Percentiles rank a stretch among this genome's conserved stretches.
These are phyloP conservation scores for Hypselothyrea guttata DNA, from an alignment of 2,888 invertebrate species.

Conservation along the genomic window DNA sequence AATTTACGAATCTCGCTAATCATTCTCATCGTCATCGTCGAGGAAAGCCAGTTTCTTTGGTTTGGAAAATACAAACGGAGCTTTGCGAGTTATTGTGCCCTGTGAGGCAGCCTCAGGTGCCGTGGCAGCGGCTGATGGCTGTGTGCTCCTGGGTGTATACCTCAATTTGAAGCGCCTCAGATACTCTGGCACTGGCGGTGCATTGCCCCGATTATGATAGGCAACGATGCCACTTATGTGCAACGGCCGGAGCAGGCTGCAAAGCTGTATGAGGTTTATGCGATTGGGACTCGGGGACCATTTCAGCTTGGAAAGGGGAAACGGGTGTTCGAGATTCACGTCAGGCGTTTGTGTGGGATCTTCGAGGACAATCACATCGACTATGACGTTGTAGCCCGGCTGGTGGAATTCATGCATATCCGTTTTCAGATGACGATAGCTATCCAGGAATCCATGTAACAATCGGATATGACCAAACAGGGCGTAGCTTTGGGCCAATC, in stretches of 20 bases:
- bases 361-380: conserved; percentile 2
- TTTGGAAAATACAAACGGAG: neutral
- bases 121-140: conserved; percentile 14
- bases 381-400: conserved; percentile 2
- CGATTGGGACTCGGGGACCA: conserved; percentile 58
- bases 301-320: conserved; percentile 13
- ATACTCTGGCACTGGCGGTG: conserved; percentile 37
- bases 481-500: conserved; percentile 27
- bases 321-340: neutral
- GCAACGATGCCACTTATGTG: conserved; percentile 50
- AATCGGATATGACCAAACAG: conserved; percentile 47
- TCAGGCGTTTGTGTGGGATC: neutral
- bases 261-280: conserved; percentile 53
- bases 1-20: neutral
- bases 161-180: conserved; percentile 34
- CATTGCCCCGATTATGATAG: conserved; percentile 25
- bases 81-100: neutral
- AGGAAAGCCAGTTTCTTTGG: conserved; percentile 27
- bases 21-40: conserved; percentile 29
- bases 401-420: conserved; percentile 21
- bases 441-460: conserved; percentile 3
- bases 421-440: conserved; percentile 24
- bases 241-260: conserved; percentile 53
- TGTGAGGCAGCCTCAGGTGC: neutral
- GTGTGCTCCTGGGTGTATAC: conserved; percentile 24